phyloP scores from a whole-genome alignment of 2,888 invertebrate genomes.

The Dynastes grantii region DNA sequence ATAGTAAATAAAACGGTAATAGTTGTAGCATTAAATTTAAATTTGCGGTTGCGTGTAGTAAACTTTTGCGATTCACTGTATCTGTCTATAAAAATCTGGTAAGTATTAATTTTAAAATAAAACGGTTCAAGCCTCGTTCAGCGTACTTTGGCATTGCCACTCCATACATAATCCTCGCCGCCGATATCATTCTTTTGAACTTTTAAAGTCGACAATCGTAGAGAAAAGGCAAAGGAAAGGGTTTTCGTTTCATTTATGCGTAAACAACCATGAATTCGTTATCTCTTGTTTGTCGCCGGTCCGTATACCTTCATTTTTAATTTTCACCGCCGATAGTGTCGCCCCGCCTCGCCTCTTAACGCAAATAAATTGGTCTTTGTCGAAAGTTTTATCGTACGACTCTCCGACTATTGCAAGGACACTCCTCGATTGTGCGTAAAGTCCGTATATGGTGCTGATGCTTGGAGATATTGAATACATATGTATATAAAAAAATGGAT shows the following conservation, averaged over 20 bases:
- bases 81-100: too few species aligned
- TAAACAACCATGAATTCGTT: conserved; percentile 51
- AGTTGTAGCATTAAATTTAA: too few species aligned
- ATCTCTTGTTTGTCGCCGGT: conserved; percentile 52
- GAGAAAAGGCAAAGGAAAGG: neutral
- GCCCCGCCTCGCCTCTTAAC: conserved; percentile 16
- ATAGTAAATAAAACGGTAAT: too few species aligned
- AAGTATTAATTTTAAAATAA: conserved; percentile 18
- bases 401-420: conserved; percentile 17
- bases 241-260: conserved; percentile 4
- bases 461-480: neutral
- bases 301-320: conserved; percentile 50
- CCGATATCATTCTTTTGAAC: conserved; percentile 30
- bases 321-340: conserved; percentile 33
- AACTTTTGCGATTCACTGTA: too few species aligned
- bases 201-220: neutral
- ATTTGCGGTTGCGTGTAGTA: too few species aligned
- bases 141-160: conserved; percentile 30
- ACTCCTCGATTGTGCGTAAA: neutral
- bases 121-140: conserved; percentile 31
- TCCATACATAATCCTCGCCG: neutral
- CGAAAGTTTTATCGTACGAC: conserved; percentile 38
- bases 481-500: neutral
- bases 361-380: conserved; percentile 44
- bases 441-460: neutral